Conservation (phyloP, 2,113 vertebrate species). For the Anolis carolinensis region DNA sequence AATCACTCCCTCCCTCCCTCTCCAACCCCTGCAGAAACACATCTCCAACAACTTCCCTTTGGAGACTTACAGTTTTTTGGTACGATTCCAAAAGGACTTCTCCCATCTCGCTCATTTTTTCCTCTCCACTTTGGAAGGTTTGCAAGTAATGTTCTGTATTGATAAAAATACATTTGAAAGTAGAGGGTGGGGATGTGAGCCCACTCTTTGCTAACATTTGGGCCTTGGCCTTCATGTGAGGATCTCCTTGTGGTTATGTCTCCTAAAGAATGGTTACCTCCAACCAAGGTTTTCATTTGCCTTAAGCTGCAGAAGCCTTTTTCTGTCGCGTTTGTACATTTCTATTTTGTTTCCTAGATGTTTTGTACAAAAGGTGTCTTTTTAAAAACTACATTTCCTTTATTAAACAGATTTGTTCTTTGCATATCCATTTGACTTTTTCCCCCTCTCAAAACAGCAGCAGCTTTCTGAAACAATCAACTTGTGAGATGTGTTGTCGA, state of each 20-base stretch:
- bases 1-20: conserved; percentile 35
- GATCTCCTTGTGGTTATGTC: neutral
- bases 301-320: conserved; percentile 13
- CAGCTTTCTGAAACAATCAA: neutral
- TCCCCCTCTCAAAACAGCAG: neutral
- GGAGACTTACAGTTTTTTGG: conserved; percentile 55
- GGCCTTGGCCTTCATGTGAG: conserved; percentile 12
- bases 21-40: neutral
- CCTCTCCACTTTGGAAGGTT: conserved; percentile 5
- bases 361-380: conserved; percentile 20
- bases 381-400: conserved; percentile 28
- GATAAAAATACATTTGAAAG: neutral
- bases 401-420: conserved; percentile 33
- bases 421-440: neutral
- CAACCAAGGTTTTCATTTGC: neutral
- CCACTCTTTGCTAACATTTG: neutral
- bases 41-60: conserved; percentile 5
- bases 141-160: conserved; percentile 14
- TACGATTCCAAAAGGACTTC: conserved; percentile 49
- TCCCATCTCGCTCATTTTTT: neutral
- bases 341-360: neutral
- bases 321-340: conserved; percentile 37
- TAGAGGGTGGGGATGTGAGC: neutral
- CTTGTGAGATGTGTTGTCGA: accelerated
- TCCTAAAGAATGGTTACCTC: conserved; percentile 9